Evolutionary conservation across 2,888 invertebrate species (phyloP), one percentile per base, ranked within the genome.

Genomic region (Athetis lepigone): DNA sequence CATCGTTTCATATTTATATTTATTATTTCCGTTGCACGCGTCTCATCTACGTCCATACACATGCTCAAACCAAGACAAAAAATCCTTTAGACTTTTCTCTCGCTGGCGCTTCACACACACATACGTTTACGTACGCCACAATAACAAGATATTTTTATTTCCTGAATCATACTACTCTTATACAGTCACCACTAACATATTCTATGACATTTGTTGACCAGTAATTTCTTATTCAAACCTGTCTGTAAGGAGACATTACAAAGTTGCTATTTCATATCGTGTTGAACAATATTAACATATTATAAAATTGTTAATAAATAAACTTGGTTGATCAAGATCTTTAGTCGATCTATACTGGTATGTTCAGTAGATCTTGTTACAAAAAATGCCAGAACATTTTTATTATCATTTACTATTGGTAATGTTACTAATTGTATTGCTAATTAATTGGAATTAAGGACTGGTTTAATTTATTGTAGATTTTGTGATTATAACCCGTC

Each of bases 141-240:
- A 4, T 7, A 33, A 62, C 43, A 70, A 62, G 50, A 37, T 49
- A 13, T 51, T 36, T 11, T 23, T 8, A 63, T 71, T 67, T 67
- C 71, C 52, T 71, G 46, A 64, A 29, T 23, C 23, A 27, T 33
- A 21, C 21, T 9, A 13, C 6, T 21, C 37, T 4, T 33, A 45
- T 6, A 39, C 1, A 37, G 16, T 37, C 33, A 40, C 25, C n/a
- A 64, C 8, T 36, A 9, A n/a, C 29, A 64, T 71, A 40, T 46
- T 16, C 52, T 52, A 23, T 67, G 71, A 37, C 46, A 37, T 67
- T 46, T 71, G 64, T 25, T 46, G 7, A 5, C 19, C 19, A 52
- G 54, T 71, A 37, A 67, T 64, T 67, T 64, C 65, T 71, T 64
- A 71, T 42, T 67, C 29, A 71, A 67, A 67, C 52, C 46, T 33